Percentiles rank a stretch among this genome's conserved stretches.
Evolutionary conservation across 30 jellyfish, hydroid and myxozoan species (phyloP).

Genomic region (Turritopsis rubra): DNA sequence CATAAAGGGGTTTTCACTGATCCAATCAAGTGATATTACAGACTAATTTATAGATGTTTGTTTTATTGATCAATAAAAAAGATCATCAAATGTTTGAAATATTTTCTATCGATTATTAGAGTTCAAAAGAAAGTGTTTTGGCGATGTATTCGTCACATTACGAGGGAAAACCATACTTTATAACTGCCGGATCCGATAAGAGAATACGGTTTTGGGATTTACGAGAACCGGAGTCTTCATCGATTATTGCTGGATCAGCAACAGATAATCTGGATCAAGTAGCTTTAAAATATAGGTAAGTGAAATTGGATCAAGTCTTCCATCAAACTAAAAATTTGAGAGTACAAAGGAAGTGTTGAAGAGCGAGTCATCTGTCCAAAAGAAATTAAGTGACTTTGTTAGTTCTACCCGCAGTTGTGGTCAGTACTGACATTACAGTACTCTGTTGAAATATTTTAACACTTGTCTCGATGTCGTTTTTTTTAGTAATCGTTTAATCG

Average conservation of each 20-base stretch:
- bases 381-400: too few species aligned
- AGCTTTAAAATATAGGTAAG: constrained; percentile 61
- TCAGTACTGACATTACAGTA: too few species aligned
- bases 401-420: too few species aligned
- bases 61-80: not conserved
- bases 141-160: constrained; percentile 74
- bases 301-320: too few species aligned
- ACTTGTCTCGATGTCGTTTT: too few species aligned
- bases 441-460: too few species aligned
- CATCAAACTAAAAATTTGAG: too few species aligned
- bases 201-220: constrained; percentile 93
- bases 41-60: too few species aligned
- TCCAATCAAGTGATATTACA: not conserved
- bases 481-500: constrained; percentile 80
- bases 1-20: too few species aligned
- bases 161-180: constrained; percentile 51
- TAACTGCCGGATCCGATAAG: constrained; percentile 87
- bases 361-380: too few species aligned
- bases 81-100: not conserved
- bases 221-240: constrained; percentile 71
- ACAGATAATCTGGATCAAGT: constrained; percentile 87
- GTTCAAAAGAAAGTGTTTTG: constrained; percentile 72
- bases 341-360: too few species aligned
- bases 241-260: constrained; percentile 88
- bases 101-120: constrained; percentile 30